Conservation (phyloP, 2,888 invertebrate genomes). For the Eristalis tenax region DNA sequence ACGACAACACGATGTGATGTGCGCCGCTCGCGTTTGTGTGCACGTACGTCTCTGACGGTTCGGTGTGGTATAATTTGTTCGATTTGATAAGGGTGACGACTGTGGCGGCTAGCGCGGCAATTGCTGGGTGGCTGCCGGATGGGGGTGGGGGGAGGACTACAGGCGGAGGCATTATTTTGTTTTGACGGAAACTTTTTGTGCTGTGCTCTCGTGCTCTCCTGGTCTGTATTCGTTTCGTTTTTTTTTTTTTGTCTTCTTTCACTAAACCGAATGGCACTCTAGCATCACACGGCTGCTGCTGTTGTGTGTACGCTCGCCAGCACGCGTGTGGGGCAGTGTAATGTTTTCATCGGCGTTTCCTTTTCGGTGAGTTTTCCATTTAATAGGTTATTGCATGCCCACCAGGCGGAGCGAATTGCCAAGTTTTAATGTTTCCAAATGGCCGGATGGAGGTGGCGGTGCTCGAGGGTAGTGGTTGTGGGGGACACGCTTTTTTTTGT, state of each 20-base stretch:
- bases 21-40: constrained; percentile 22
- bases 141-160: not conserved
- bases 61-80: constrained; percentile 55
- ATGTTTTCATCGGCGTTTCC: constrained; percentile 35
- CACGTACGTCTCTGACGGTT: constrained; percentile 14
- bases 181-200: constrained; percentile 70
- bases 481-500: not conserved
- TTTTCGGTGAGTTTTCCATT: constrained; percentile 28
- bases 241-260: constrained; percentile 1
- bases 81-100: constrained; percentile 49
- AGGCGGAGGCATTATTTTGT: constrained; percentile 55
- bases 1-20: constrained; percentile 44
- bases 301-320: not conserved
- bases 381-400: constrained; percentile 54
- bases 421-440: constrained; percentile 14
- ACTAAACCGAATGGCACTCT: too few relatives aligned
- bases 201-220: constrained; percentile 19
- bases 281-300: not conserved
- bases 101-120: not conserved
- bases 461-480: not conserved
- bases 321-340: constrained; percentile 10
- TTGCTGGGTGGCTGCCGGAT: not conserved
- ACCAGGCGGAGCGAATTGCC: constrained; percentile 24
- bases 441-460: not conserved
- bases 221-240: not conserved